Percentiles rank a stretch among this genome's conserved stretches.
These are phyloP conservation scores for Saguinus imperator DNA, from an alignment of 2,113 vertebrate genomes.

Conservation along the genomic window DNA sequence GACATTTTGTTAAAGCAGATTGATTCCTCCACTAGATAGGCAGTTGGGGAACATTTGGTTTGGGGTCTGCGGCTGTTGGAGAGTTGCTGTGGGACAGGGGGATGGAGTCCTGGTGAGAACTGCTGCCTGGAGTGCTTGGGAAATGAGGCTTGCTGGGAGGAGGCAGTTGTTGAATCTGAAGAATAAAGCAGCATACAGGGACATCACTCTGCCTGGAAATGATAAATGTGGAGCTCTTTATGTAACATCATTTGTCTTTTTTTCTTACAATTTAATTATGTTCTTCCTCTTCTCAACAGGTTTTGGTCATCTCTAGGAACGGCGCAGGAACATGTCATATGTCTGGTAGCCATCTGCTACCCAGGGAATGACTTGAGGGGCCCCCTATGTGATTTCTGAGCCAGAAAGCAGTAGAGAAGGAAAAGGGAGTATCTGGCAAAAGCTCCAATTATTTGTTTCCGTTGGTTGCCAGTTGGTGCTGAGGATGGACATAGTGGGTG, in stretches of 20 bases:
- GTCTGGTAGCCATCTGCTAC: background rate
- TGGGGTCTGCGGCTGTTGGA: background rate
- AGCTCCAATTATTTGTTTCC: background rate
- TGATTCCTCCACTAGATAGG: background rate
- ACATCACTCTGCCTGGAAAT: background rate
- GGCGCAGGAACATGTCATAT: accelerated
- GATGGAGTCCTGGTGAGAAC: background rate
- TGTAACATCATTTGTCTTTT: accelerated
- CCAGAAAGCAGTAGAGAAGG: background rate
- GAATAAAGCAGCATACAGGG: background rate
- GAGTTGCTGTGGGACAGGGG: background rate
- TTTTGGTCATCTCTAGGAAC: background rate
- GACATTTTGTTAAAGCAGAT: background rate
- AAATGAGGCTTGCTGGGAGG: too few relatives aligned
- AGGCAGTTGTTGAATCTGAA: background rate
- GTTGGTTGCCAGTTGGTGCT: background rate
- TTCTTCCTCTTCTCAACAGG: background rate
- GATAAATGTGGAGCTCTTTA: background rate
- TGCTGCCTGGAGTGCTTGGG: background rate
- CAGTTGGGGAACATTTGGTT: background rate
- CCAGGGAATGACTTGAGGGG: background rate
- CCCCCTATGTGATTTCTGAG: background rate
- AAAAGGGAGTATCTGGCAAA: background rate
- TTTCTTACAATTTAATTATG: background rate
- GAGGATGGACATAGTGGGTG: background rate